Evolutionary conservation across 2,113 vertebrate genomes (phyloP), one percentile per base, ranked within the genome.

Genomic region (Vombatus ursinus): DNA sequence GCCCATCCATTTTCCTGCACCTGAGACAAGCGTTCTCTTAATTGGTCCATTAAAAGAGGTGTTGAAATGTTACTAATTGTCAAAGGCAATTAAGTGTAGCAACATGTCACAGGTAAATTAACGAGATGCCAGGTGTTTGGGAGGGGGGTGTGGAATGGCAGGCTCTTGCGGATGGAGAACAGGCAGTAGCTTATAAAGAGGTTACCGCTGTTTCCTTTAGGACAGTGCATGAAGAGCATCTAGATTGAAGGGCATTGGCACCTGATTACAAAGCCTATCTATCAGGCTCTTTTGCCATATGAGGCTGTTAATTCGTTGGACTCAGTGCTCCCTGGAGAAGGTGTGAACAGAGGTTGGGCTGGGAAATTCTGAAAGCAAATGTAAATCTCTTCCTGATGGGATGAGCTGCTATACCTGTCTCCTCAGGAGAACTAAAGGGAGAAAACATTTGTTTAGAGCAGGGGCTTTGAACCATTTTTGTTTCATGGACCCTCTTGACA

Each of bases 1-100:
- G 94, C 97, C 98, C 98, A 98, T 98, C 98, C 98, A 98, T 98
- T 98, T 98, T 95, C 97, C 96, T 48, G 96, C 77, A 52, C 28
- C 23, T 90, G 95, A 98, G 98, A 98, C 98, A 98, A 98, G 97
- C 95, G 96, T 96, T 98, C 97, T 96, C 97, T 97, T 98, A 98
- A 98, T 99, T 98, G 98, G 98, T 97, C 97, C 98, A 98, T 99
- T 99, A 99, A 98, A 98, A 98, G 97, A 98, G 98, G 98, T 99
- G 98, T 98, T 99, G 98, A 98, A 98, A 99, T 99, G 98, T 98
- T 99, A 96, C 98, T 99, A 99, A 99, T 99, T 98, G 98, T 98
- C 98, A 98, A 98, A 98, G 96, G 98, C 98, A 98, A 98, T 99
- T 99, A 99, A 98, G 98, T 98, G 98, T 97, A 98, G 98, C 98